Conservation (phyloP, 2,797 vertebrate genomes). For the Anabacerthia variegaticeps region DNA sequence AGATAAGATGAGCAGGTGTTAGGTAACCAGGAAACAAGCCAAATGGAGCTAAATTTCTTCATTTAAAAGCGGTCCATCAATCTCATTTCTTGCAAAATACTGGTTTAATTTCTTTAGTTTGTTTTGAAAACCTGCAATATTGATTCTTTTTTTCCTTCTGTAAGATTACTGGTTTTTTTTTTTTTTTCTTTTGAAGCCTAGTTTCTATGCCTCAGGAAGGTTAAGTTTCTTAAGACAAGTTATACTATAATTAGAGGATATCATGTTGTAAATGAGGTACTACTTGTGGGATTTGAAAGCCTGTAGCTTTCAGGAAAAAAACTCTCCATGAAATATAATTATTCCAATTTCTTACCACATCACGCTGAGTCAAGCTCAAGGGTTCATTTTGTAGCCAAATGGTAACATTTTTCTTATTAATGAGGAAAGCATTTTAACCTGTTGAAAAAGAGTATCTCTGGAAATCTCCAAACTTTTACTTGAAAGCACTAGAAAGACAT, state of each 20-base stretch:
- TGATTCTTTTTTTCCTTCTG: not conserved
- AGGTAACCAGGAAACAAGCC: not conserved
- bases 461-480: not conserved
- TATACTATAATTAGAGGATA: constrained; percentile 10
- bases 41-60: not conserved
- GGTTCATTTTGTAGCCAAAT: constrained; percentile 10
- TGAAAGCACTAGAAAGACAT: not conserved
- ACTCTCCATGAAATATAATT: not conserved
- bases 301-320: constrained; percentile 36
- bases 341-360: constrained; percentile 17
- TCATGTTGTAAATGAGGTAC: not conserved
- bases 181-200: not conserved
- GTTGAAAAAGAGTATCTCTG: not conserved
- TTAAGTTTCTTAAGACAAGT: constrained; percentile 9
- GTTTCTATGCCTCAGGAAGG: not conserved
- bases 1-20: not conserved
- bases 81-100: not conserved
- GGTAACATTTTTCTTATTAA: constrained; percentile 38
- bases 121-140: not conserved
- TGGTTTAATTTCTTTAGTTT: not conserved
- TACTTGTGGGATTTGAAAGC: constrained; percentile 19
- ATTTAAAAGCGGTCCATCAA: not conserved
- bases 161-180: not conserved
- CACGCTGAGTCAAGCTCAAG: constrained; percentile 1
- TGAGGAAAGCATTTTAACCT: not conserved